A percentile compares a stretch with the other conserved stretches of the same genome.
Evolutionary conservation across 2,797 vertebrate species (phyloP).

Genomic region (Scarus forsteni): DNA sequence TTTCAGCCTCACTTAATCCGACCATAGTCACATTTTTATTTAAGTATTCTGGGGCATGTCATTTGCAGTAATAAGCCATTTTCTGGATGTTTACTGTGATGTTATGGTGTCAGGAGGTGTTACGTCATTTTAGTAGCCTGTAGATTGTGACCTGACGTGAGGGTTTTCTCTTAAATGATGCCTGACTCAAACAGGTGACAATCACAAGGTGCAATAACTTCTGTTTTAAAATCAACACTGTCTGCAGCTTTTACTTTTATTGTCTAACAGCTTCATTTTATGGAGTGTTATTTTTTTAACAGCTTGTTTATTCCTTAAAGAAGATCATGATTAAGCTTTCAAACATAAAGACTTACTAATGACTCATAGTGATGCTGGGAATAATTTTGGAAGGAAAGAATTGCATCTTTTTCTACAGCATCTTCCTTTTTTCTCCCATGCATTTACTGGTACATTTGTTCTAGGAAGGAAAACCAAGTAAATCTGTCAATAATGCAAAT

Average conservation of each 20-base stretch:
- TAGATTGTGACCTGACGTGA: constrained; percentile 1
- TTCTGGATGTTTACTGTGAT: background rate
- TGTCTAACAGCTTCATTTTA: no score
- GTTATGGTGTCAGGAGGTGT: constrained; percentile 26
- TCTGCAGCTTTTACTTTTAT: background rate
- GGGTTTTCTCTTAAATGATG: constrained; percentile 1
- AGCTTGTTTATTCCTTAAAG: background rate
- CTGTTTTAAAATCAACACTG: background rate
- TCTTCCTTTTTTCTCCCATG: background rate
- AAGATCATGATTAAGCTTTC: background rate
- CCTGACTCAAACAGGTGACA: constrained; percentile 13
- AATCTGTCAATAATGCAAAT: background rate
- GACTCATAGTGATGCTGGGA: background rate
- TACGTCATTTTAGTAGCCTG: constrained; percentile 10
- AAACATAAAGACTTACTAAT: no score
- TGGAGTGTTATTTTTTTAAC: background rate
- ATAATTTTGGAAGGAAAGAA: background rate
- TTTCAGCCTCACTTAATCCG: background rate
- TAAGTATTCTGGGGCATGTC: background rate
- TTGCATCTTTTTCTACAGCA: background rate
- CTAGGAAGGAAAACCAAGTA: background rate
- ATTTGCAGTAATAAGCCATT: background rate
- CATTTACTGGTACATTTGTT: background rate
- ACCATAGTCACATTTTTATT: no score
- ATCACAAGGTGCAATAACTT: constrained; percentile 19